phyloP scores from a whole-genome alignment of 2,888 invertebrate species.

The Lepidocyrtoides sp. region DNA sequence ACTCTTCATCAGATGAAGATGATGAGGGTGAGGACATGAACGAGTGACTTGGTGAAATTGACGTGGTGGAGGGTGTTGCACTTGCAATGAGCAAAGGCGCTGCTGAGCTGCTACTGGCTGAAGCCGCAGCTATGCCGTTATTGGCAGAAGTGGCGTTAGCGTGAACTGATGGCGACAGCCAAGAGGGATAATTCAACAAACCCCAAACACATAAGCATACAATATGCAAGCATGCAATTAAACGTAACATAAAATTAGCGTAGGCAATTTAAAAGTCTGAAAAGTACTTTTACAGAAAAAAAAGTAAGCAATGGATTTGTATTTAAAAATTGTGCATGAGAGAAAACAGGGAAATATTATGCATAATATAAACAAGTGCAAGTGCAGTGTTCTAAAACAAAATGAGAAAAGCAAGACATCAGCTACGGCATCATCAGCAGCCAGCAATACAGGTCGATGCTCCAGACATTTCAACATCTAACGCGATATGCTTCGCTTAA shows the following conservation, averaged over 20 bases:
- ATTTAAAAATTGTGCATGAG: no score
- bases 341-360: no score
- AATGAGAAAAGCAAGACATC: no score
- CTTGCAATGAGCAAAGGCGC: conserved; percentile 62
- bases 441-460: neutral
- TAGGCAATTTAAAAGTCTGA: no score
- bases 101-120: conserved; percentile 70
- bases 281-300: no score
- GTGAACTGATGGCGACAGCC: conserved; percentile 71
- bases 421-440: conserved; percentile 43
- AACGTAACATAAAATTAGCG: neutral
- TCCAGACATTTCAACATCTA: no score
- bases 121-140: conserved; percentile 55
- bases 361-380: no score
- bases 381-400: no score
- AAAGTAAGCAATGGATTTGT: no score
- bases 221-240: neutral
- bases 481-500: no score
- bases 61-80: conserved; percentile 70
- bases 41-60: conserved; percentile 69
- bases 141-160: neutral
- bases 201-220: no score
- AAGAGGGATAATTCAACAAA: conserved; percentile 76
- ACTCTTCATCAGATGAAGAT: conserved; percentile 65
- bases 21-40: conserved; percentile 58